These are phyloP conservation scores for Eptatretus burgeri DNA, from an alignment of 2,113 vertebrate species.

Conservation along the genomic window DNA sequence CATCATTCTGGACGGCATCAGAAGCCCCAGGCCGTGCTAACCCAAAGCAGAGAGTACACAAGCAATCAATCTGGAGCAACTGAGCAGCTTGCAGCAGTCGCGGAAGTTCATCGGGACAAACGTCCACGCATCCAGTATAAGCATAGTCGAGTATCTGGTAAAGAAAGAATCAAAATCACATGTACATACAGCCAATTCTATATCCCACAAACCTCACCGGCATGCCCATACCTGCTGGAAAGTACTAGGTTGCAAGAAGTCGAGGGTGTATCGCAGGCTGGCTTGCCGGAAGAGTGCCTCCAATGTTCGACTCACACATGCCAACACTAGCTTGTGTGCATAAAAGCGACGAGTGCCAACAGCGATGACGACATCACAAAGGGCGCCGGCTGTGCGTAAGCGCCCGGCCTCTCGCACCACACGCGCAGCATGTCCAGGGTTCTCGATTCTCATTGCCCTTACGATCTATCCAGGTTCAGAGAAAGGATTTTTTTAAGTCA, in stretches of 20 bases:
- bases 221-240: neutral
- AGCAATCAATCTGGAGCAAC: neutral
- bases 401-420: neutral
- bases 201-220: neutral
- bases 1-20: too few species aligned
- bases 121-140: neutral
- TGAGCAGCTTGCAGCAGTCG: neutral
- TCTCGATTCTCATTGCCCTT: neutral
- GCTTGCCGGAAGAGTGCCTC: slow-evolving; percentile 1
- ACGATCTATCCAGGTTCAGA: too few species aligned
- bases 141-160: slow-evolving; percentile 4
- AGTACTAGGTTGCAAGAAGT: neutral
- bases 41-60: neutral
- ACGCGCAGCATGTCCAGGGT: neutral
- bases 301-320: neutral
- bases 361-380: neutral
- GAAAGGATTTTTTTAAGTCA: too few species aligned
- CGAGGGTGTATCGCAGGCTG: neutral
- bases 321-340: neutral
- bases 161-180: neutral
- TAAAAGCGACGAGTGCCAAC: neutral
- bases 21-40: too few species aligned
- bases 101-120: neutral
- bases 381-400: neutral
- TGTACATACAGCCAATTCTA: neutral